Evolutionary conservation across 2,888 invertebrate genomes (phyloP).

Genomic region (Tolmerus cingulatus): DNA sequence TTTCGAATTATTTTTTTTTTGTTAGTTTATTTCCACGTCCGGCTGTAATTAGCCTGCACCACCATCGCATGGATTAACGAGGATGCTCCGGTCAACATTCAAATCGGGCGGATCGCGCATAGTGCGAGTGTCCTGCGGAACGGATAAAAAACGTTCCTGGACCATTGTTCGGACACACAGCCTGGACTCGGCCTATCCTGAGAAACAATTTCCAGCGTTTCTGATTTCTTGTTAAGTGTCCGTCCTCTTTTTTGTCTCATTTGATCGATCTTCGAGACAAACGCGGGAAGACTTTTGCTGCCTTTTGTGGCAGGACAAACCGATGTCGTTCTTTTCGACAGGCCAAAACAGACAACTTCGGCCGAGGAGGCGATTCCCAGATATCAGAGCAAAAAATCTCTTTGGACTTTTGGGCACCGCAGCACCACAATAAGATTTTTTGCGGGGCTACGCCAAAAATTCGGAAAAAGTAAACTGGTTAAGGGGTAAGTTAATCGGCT

Average conservation of each 20-base stretch:
- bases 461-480: background rate
- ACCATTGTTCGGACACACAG: slow-evolving; percentile 13
- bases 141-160: background rate
- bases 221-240: slow-evolving; percentile 40
- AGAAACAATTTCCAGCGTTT: slow-evolving; percentile 34
- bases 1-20: background rate
- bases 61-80: slow-evolving; percentile 7
- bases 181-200: slow-evolving; percentile 2
- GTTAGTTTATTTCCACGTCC: background rate
- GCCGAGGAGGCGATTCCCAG: slow-evolving; percentile 9
- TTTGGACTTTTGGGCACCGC: slow-evolving; percentile 5
- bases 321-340: slow-evolving; percentile 27
- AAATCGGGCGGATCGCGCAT: slow-evolving; percentile 9
- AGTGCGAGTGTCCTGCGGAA: background rate
- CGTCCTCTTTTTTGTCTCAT: slow-evolving; percentile 22
- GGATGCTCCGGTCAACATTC: background rate
- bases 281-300: background rate
- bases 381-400: slow-evolving; percentile 29
- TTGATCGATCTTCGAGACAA: slow-evolving; percentile 39
- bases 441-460: background rate
- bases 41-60: slow-evolving; percentile 31
- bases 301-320: slow-evolving; percentile 25
- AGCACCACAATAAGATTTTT: slow-evolving; percentile 11
- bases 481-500: background rate
- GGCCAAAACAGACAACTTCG: slow-evolving; percentile 14